phyloP scores from a whole-genome alignment of 2,797 vertebrate genomes.

The Ambastaia sidthimunki region DNA sequence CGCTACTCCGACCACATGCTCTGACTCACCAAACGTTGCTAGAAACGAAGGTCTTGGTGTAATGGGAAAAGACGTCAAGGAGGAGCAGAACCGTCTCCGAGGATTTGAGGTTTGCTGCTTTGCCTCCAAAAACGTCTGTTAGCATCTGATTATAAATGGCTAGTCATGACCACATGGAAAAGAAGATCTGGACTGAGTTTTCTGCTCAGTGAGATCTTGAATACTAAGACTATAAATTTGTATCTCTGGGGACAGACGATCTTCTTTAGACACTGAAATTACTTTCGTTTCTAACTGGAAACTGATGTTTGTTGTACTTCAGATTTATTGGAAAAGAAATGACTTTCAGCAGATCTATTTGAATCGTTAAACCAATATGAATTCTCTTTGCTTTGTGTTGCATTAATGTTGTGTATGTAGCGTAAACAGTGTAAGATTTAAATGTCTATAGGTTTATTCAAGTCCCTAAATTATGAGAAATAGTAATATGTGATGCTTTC shows the following conservation, averaged over 20 bases:
- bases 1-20: conserved; percentile 22
- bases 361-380: too few species aligned
- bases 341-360: neutral
- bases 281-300: neutral
- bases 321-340: neutral
- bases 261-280: conserved; percentile 4
- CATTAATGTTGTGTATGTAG: too few species aligned
- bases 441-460: too few species aligned
- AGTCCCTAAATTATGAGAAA: too few species aligned
- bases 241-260: neutral
- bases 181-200: neutral
- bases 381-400: neutral
- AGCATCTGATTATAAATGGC: conserved; percentile 36
- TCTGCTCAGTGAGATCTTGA: too few species aligned
- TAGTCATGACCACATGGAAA: conserved; percentile 10
- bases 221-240: neutral
- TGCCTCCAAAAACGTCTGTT: conserved; percentile 14
- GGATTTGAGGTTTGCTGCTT: conserved; percentile 51
- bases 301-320: neutral
- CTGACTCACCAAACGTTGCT: conserved; percentile 17
- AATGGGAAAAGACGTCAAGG: conserved; percentile 60
- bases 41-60: conserved; percentile 29
- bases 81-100: conserved; percentile 56
- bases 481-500: too few species aligned
- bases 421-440: too few species aligned